Evolutionary conservation across 2,888 invertebrate genomes (phyloP), one percentile per base, ranked within the genome.

Genomic region (Hecatera dysodea): DNA sequence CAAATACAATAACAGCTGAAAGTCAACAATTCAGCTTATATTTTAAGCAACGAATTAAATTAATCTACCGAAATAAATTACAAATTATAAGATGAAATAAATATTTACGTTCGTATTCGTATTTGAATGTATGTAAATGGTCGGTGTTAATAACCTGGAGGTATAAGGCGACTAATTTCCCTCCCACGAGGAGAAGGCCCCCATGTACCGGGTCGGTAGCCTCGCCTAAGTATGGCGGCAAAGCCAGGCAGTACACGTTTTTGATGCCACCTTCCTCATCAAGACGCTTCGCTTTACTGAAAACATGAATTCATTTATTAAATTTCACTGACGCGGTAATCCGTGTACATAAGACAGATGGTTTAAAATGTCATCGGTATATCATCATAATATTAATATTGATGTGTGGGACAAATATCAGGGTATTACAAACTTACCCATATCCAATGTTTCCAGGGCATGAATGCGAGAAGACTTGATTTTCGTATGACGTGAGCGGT

Each of bases 121-220:
- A 44, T 52, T 63, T 42, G 8, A 52, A 22, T 46, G 52, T 33
- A 33, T n/a, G n/a, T 52, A 44, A 61, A 61, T 48, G 12, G 12
- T 42, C 19, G 15, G 12, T 12, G 19, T 60, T 36, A 62, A 39
- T 50, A 74, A 93, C 95, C 94, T 95, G 92, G 75, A 94, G 89
- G 80, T 93, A 94, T 15, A 95, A 74, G 8, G 92, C 94, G 70
- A 93, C 89, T 53, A 95, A 86, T 85, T 95, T 94, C 12, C 92
- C 94, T 29, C 88, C 92, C 44, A 90, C 87, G 27, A 95, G 78
- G 22, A 95, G 89, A 57, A 95, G 72, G 39, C 91, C 88, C 5
- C 95, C 95, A 63, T 95, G 95, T 6, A 93, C 82, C 0, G 93
- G 90, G 62, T 94, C 93, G 4, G 83, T 81, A 36, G 89, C 86